Evolutionary conservation across 2,113 vertebrate genomes (phyloP).

Genomic region (Sander vitreus): DNA sequence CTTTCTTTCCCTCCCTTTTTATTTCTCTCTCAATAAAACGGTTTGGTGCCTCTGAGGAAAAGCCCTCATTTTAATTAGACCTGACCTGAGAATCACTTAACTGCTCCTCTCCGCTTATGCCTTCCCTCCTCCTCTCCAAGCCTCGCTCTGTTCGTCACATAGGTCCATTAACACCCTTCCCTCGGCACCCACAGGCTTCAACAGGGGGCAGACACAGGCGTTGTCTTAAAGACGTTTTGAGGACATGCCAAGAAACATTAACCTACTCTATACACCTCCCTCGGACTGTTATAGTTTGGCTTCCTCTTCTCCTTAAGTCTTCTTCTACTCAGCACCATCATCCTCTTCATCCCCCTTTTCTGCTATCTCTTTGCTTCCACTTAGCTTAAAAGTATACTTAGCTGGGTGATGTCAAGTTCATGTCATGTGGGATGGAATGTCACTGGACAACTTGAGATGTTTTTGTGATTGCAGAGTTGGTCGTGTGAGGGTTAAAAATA

Average conservation of each 20-base stretch:
- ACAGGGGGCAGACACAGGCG: slow-evolving; percentile 73
- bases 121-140: slow-evolving; percentile 62
- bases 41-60: slow-evolving; percentile 79
- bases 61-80: slow-evolving; percentile 85
- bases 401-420: background rate
- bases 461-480: background rate
- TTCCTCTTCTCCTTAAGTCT: slow-evolving; percentile 45
- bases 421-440: slow-evolving; percentile 3
- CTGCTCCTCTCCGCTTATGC: slow-evolving; percentile 73
- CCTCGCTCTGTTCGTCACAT: slow-evolving; percentile 78
- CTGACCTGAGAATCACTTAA: slow-evolving; percentile 86
- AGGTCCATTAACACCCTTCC: slow-evolving; percentile 85
- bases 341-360: slow-evolving; percentile 26
- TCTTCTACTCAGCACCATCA: slow-evolving; percentile 32
- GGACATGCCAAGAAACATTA: slow-evolving; percentile 83
- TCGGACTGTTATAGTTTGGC: slow-evolving; percentile 64
- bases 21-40: slow-evolving; percentile 74
- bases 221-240: slow-evolving; percentile 80
- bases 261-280: slow-evolving; percentile 74
- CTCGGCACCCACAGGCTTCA: slow-evolving; percentile 79
- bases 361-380: slow-evolving; percentile 15
- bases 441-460: background rate
- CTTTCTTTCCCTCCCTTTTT: slow-evolving; percentile 69
- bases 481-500: background rate
- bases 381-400: background rate